Evolutionary conservation across 2,888 invertebrate genomes (phyloP).

Genomic region (Sycophila texana): DNA sequence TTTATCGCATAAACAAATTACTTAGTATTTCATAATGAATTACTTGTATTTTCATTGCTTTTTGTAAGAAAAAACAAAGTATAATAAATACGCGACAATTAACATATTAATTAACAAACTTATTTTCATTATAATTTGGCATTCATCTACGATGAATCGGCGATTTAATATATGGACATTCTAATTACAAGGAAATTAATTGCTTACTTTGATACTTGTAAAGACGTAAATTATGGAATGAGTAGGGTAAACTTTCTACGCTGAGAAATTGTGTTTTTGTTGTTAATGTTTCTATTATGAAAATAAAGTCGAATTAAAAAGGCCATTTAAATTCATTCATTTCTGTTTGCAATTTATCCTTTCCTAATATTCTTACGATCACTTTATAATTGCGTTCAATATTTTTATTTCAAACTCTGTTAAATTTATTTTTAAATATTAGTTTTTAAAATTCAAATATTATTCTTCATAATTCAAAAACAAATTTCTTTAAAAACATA

Average conservation of each 20-base stretch:
- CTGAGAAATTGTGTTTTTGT: slow-evolving; percentile 49
- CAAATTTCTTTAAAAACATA: too few relatives aligned
- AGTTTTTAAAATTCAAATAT: too few relatives aligned
- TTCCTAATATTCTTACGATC: not conserved
- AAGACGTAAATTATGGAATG: slow-evolving; percentile 35
- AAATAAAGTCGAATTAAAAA: slow-evolving; percentile 49
- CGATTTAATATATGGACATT: not conserved
- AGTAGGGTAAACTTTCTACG: slow-evolving; percentile 41
- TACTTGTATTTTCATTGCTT: not conserved
- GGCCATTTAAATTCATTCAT: slow-evolving; percentile 14
- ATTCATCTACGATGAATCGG: not conserved
- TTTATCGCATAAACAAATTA: not conserved
- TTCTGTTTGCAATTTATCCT: not conserved
- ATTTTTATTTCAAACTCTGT: too few relatives aligned
- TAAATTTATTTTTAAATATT: too few relatives aligned
- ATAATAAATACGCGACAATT: not conserved
- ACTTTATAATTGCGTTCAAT: too few relatives aligned
- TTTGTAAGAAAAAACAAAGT: not conserved
- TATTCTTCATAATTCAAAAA: too few relatives aligned
- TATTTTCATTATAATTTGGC: not conserved
- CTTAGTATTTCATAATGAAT: not conserved
- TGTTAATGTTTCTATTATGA: slow-evolving; percentile 51
- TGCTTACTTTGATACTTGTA: slow-evolving; percentile 9
- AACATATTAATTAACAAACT: not conserved
- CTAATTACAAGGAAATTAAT: not conserved